Evolutionary conservation across 2,888 invertebrate genomes (phyloP).

Genomic region (Vanessa cardui): DNA sequence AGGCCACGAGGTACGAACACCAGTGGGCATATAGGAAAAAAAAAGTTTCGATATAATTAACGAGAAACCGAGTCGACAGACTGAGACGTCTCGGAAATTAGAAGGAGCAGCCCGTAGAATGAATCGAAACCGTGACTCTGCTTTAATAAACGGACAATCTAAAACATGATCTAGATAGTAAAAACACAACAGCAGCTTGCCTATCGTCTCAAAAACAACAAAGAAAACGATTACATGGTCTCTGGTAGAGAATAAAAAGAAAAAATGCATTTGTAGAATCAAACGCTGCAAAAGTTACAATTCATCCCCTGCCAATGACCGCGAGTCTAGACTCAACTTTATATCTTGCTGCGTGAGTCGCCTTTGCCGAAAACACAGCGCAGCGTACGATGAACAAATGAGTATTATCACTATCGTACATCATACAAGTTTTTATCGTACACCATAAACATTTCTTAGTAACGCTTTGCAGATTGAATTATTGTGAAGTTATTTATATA

Average conservation of each 20-base stretch:
- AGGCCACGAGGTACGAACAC: constrained; percentile 54
- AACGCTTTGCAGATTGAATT: constrained; percentile 15
- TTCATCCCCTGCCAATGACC: constrained; percentile 80
- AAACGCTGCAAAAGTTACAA: constrained; percentile 66
- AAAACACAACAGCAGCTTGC: constrained; percentile 70
- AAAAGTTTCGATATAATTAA: constrained; percentile 71
- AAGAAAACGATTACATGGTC: constrained; percentile 74
- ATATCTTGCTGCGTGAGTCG: constrained; percentile 22
- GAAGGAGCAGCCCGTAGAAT: constrained; percentile 67
- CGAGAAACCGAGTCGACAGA: constrained; percentile 57
- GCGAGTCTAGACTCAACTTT: constrained; percentile 61
- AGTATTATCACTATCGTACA: constrained; percentile 25
- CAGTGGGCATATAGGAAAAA: constrained; percentile 51
- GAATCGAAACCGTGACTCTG: constrained; percentile 71
- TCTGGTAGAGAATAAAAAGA: constrained; percentile 58
- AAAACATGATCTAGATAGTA: constrained; percentile 77
- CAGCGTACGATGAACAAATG: constrained; percentile 50
- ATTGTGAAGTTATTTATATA: constrained; percentile 30
- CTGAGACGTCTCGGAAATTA: constrained; percentile 68
- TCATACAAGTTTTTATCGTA: constrained; percentile 5
- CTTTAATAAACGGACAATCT: constrained; percentile 74
- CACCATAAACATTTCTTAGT: constrained; percentile 23
- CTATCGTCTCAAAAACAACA: constrained; percentile 72
- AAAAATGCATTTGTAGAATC: constrained; percentile 68
- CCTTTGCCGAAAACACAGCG: constrained; percentile 7